Conservation (phyloP, 92 coral and sea anemone genomes). For the Meandrina meandrites region DNA sequence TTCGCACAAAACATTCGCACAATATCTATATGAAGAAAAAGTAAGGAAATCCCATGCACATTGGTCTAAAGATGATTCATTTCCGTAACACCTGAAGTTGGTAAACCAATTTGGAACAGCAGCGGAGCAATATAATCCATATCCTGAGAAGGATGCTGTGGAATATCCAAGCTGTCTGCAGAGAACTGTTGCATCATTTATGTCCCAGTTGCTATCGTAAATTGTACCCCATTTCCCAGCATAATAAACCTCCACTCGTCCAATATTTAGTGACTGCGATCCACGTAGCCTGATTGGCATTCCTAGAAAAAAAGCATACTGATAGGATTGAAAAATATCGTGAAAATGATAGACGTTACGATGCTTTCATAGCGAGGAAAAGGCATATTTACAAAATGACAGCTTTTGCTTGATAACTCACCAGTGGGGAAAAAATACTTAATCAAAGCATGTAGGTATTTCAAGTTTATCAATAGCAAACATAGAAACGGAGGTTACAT, state of each 20-base stretch:
- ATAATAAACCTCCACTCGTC: constrained; percentile 30
- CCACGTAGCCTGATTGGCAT: constrained; percentile 7
- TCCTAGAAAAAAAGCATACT: neutral
- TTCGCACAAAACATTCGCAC: constrained; percentile 8
- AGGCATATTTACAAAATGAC: no score
- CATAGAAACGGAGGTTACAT: no score
- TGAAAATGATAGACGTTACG: no score
- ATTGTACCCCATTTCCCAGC: constrained; percentile 25
- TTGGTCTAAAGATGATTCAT: constrained; percentile 7
- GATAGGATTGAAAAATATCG: neutral
- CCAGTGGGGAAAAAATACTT: no score
- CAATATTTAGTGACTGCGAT: constrained; percentile 13
- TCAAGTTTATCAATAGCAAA: no score
- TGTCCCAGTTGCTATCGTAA: neutral
- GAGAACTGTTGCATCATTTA: constrained; percentile 2
- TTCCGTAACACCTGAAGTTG: constrained; percentile 9
- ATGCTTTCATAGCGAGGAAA: no score
- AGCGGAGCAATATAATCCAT: neutral
- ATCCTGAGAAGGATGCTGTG: neutral
- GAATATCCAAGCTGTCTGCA: constrained; percentile 29
- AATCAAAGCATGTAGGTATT: no score
- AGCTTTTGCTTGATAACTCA: no score
- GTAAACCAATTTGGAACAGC: neutral
- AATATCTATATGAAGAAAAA: neutral
- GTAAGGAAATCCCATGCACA: neutral